Evolutionary conservation across 2,888 invertebrate genomes (phyloP).

Genomic region (Mythimna ferrago): DNA sequence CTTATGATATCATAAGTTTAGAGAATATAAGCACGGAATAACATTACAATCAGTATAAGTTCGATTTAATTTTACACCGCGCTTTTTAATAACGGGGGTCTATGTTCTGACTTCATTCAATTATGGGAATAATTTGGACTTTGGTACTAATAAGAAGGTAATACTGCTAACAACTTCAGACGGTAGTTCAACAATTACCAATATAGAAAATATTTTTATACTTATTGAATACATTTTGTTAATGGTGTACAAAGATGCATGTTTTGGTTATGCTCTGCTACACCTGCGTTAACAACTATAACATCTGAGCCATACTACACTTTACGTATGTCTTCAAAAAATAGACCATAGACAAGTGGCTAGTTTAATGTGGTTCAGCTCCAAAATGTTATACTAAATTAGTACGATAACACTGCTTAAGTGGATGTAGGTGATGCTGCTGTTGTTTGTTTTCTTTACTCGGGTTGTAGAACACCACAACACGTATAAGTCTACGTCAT

Average conservation of each 20-base stretch:
- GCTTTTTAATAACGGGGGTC: neutral
- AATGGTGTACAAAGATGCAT: slow-evolving; percentile 24
- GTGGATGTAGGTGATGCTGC: neutral
- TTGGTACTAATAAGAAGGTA: neutral
- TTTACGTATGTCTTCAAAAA: neutral
- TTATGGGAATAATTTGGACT: neutral
- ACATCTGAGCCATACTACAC: neutral
- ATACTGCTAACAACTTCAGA: neutral
- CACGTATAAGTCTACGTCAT: neutral
- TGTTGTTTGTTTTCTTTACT: neutral
- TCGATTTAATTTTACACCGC: neutral
- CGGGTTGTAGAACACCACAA: neutral
- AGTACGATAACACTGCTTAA: neutral
- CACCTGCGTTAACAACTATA: neutral
- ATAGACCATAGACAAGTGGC: neutral
- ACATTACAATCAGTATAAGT: too few relatives aligned
- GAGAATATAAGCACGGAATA: neutral
- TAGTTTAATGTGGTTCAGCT: neutral
- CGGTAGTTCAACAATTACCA: slow-evolving; percentile 3
- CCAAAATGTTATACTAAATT: neutral
- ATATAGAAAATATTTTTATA: slow-evolving; percentile 35
- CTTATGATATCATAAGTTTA: neutral
- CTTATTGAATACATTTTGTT: slow-evolving; percentile 16
- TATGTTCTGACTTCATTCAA: neutral
- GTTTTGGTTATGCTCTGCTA: slow-evolving; percentile 11